Evolutionary conservation across 37 sponge, comb jelly and placozoan genomes (phyloP).

Genomic region (Dysidea cf. avara): DNA sequence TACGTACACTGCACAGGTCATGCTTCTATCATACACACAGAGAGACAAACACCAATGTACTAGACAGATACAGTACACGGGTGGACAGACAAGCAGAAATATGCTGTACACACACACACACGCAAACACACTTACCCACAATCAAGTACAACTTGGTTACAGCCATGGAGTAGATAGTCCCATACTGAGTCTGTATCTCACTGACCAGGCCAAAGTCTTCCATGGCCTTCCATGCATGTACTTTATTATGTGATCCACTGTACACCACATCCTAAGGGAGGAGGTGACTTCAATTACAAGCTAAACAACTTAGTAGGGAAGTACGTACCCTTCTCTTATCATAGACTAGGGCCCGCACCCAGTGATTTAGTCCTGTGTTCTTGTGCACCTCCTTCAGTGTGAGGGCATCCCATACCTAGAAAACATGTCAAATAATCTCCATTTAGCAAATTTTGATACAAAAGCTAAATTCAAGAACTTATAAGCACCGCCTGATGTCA

Average conservation of each 20-base stretch:
- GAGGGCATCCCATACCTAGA: conserved; percentile 67
- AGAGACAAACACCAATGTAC: too few relatives aligned
- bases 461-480: neutral
- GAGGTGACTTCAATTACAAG: neutral
- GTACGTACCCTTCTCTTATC: conserved; percentile 69
- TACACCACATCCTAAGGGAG: conserved; percentile 60
- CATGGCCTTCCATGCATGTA: conserved; percentile 77
- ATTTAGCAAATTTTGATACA: neutral
- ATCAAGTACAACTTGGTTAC: conserved; percentile 78
- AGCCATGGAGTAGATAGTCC: conserved; percentile 87
- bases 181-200: conserved; percentile 57
- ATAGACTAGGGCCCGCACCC: conserved; percentile 82
- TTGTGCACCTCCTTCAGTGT: conserved; percentile 72
- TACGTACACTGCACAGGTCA: too few relatives aligned
- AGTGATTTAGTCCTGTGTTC: conserved; percentile 36
- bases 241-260: conserved; percentile 78
- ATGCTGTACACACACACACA: too few relatives aligned
- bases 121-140: conserved; percentile 64
- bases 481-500: neutral
- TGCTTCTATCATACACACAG: too few relatives aligned
- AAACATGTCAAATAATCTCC: neutral
- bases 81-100: too few relatives aligned
- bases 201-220: conserved; percentile 65
- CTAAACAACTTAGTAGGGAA: neutral
- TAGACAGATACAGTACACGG: too few relatives aligned